Percentiles rank a stretch among this genome's conserved stretches.
Conservation (phyloP, 2,888 invertebrate species). For the Imbricaverruca yamaguchii region DNA sequence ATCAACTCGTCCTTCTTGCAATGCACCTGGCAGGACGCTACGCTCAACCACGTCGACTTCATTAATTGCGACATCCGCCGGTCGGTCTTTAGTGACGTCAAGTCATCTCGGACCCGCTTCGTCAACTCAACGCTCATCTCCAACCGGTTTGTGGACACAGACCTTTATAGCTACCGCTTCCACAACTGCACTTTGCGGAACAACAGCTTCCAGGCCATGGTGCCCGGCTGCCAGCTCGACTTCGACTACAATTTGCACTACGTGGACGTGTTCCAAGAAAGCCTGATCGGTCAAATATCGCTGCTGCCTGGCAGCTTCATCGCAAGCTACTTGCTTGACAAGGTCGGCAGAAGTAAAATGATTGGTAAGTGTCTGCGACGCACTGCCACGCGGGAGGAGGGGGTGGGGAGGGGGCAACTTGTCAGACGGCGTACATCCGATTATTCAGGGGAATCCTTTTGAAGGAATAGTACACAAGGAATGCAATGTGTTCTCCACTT, state of each 20-base stretch:
- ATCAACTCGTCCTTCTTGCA: constrained; percentile 49
- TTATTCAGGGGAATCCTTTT: too few relatives aligned
- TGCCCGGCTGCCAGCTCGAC: constrained; percentile 44
- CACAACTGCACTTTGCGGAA: constrained; percentile 52
- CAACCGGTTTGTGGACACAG: constrained; percentile 61
- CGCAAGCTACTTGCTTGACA: constrained; percentile 42
- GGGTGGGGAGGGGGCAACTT: too few relatives aligned
- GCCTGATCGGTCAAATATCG: constrained; percentile 45
- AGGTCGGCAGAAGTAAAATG: constrained; percentile 44
- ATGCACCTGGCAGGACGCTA: constrained; percentile 46
- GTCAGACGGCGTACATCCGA: too few relatives aligned
- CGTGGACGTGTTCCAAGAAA: constrained; percentile 47
- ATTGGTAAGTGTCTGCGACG: constrained; percentile 45
- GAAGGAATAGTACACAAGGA: too few relatives aligned
- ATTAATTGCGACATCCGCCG: constrained; percentile 60
- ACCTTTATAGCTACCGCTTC: constrained; percentile 49
- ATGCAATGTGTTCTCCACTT: too few relatives aligned
- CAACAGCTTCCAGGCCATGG: constrained; percentile 46
- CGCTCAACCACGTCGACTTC: constrained; percentile 63
- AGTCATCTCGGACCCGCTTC: constrained; percentile 61
- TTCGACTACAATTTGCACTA: constrained; percentile 54
- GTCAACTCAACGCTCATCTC: constrained; percentile 33
- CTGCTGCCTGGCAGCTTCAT: constrained; percentile 45
- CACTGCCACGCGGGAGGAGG: too few relatives aligned
- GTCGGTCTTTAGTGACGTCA: constrained; percentile 61